Conservation (phyloP, 2,113 vertebrate genomes). For the Porphyrio hochstetteri region DNA sequence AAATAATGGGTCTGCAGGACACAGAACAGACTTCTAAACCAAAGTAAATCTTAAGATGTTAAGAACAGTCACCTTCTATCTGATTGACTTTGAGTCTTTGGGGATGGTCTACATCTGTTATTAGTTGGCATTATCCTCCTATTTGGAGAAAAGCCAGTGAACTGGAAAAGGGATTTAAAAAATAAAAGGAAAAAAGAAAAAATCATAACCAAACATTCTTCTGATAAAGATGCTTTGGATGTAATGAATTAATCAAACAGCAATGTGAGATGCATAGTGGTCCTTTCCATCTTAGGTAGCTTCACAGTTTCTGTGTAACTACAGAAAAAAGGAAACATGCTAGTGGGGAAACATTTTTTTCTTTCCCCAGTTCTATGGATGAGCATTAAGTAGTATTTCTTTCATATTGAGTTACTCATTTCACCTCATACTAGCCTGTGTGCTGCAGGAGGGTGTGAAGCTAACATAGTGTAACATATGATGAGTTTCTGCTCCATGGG, state of each 20-base stretch:
- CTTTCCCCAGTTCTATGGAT: neutral
- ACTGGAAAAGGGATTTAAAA: neutral
- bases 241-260: neutral
- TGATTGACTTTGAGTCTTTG: neutral
- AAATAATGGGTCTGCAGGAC: neutral
- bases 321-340: neutral
- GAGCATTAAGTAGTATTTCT: neutral
- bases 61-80: constrained; percentile 42
- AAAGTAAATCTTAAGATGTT: neutral
- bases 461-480: neutral
- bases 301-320: neutral
- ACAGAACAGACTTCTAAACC: neutral
- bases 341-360: neutral
- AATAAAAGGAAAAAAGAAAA: too few relatives aligned
- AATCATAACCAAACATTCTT: neutral
- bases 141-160: neutral
- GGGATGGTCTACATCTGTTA: constrained; percentile 15
- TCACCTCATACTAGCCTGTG: neutral
- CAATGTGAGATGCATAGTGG: neutral
- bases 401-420: neutral
- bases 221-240: neutral
- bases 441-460: neutral
- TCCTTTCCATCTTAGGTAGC: neutral
- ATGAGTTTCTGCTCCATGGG: neutral
- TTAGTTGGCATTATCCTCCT: neutral